Percentiles rank a stretch among this genome's conserved stretches.
Evolutionary conservation across 2,113 vertebrate species (phyloP).

Genomic region (Rhea americana): DNA sequence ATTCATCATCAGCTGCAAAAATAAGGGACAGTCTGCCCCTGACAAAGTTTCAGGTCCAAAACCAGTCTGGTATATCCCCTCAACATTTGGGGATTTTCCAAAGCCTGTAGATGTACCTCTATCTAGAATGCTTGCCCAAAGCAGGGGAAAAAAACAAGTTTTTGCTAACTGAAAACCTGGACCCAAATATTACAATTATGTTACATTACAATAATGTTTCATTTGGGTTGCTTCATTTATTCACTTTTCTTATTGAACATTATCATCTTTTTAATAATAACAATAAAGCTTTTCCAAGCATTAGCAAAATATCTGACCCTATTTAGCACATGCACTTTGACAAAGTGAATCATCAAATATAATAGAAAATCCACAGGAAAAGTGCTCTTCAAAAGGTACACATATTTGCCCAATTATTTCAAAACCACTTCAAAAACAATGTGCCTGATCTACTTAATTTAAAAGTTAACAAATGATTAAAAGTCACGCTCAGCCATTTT

Average conservation of each 20-base stretch:
- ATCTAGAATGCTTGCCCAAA: background rate
- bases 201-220: background rate
- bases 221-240: background rate
- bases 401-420: background rate
- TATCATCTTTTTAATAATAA: background rate
- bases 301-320: background rate
- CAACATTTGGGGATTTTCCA: background rate
- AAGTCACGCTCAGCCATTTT: background rate
- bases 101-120: background rate
- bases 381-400: background rate
- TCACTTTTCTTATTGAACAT: background rate
- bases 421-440: background rate
- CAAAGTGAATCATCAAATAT: background rate
- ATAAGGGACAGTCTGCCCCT: background rate
- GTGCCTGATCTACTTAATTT: background rate
- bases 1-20: background rate
- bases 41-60: background rate
- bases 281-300: background rate
- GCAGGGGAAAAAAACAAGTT: background rate
- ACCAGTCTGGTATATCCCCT: background rate
- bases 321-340: background rate
- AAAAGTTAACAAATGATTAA: background rate
- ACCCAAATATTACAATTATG: rapidly evolving
- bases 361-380: background rate
- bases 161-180: background rate